Evolutionary conservation across 2,113 vertebrate genomes (phyloP).

Genomic region (Platanista minor): DNA sequence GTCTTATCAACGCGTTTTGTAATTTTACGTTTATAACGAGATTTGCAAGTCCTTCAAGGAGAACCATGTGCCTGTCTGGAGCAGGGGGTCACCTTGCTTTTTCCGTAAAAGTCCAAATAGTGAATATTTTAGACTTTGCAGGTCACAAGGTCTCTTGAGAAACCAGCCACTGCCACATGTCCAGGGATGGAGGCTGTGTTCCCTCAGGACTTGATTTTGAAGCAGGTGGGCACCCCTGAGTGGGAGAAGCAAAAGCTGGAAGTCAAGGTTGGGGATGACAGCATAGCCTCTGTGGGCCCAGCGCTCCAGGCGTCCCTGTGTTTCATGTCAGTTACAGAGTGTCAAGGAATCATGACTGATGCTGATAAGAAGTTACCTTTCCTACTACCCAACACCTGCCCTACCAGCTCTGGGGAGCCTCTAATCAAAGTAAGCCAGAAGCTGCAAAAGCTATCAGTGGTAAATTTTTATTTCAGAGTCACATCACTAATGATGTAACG

Average conservation of each 20-base stretch:
- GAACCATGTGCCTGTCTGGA: background rate
- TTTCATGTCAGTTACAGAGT: background rate
- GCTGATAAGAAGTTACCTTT: background rate
- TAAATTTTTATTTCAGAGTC: background rate
- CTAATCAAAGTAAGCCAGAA: background rate
- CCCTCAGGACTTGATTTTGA: background rate
- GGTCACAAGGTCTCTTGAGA: fast-evolving
- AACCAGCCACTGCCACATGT: background rate
- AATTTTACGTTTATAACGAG: background rate
- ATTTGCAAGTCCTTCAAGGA: background rate
- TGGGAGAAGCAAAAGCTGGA: background rate
- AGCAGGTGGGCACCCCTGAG: fast-evolving
- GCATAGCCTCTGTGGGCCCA: background rate
- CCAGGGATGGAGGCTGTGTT: background rate
- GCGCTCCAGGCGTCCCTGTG: fast-evolving
- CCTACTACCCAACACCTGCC: background rate
- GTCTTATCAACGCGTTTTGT: background rate
- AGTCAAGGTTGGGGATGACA: background rate
- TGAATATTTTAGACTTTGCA: background rate
- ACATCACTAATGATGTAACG: background rate
- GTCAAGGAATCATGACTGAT: background rate
- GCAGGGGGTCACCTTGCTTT: background rate
- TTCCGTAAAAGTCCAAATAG: background rate
- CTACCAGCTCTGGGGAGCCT: background rate
- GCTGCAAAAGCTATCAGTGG: background rate